Evolutionary conservation across 2,888 invertebrate genomes (phyloP).

Genomic region (Therioaphis trifolii): DNA sequence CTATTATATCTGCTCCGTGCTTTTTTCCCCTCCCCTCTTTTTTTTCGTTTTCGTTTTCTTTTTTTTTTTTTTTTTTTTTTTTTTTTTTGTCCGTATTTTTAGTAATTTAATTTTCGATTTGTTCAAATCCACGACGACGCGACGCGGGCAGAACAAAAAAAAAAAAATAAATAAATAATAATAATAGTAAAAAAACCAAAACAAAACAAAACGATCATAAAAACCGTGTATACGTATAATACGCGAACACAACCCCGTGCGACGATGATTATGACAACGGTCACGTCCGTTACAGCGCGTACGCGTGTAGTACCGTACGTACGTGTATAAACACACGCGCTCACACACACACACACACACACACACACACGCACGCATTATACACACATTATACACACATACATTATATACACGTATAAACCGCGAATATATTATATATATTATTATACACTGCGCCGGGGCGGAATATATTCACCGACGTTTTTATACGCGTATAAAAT

Average conservation of each 20-base stretch:
- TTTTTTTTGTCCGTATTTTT: background rate
- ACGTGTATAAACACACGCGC: too few species aligned
- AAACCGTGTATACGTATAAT: background rate
- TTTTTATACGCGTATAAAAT: slow-evolving; percentile 16
- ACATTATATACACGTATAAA: background rate
- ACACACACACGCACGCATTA: too few species aligned
- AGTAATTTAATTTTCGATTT: slow-evolving; percentile 54
- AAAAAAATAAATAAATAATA: slow-evolving; percentile 34
- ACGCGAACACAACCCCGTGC: background rate
- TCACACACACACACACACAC: too few species aligned
- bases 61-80: slow-evolving; percentile 19
- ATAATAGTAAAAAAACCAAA: slow-evolving; percentile 25
- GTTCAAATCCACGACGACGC: too few species aligned
- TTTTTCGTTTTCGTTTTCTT: background rate
- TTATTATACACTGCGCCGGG: background rate
- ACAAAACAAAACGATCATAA: too few species aligned
- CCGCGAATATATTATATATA: slow-evolving; percentile 17
- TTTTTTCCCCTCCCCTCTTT: background rate
- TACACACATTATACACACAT: too few species aligned
- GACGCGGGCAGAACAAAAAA: background rate
- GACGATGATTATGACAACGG: slow-evolving; percentile 52
- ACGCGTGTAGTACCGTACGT: too few species aligned
- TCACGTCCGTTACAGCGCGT: slow-evolving; percentile 41
- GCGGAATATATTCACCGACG: slow-evolving; percentile 30
- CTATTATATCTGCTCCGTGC: slow-evolving; percentile 40